Evolutionary conservation across 2,797 vertebrate species (phyloP).

Genomic region (Lutjanus argentimaculatus): DNA sequence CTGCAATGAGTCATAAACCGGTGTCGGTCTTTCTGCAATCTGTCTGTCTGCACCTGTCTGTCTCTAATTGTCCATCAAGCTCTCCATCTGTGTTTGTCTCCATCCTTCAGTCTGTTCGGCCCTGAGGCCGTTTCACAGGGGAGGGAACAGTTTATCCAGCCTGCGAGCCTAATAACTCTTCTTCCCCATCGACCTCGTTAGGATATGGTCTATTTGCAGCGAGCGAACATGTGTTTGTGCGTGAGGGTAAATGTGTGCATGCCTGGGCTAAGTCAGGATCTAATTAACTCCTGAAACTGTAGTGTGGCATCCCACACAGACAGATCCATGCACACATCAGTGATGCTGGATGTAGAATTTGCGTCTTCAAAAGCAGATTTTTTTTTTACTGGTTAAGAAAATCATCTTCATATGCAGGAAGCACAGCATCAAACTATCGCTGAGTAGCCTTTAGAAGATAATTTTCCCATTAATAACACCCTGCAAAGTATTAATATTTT

Average conservation of each 20-base stretch:
- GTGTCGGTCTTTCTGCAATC: slow-evolving; percentile 24
- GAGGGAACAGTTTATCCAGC: slow-evolving; percentile 61
- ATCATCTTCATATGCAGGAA: slow-evolving; percentile 15
- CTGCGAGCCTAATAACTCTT: slow-evolving; percentile 68
- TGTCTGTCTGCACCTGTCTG: slow-evolving; percentile 46
- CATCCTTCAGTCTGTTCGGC: slow-evolving; percentile 42
- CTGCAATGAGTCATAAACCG: slow-evolving; percentile 33
- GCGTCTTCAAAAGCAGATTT: slow-evolving; percentile 34
- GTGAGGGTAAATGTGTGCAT: slow-evolving; percentile 45
- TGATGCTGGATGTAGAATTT: slow-evolving; percentile 20
- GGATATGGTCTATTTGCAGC: slow-evolving; percentile 60
- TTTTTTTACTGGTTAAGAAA: background rate
- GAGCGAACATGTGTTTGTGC: slow-evolving; percentile 56
- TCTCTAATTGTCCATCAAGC: slow-evolving; percentile 65
- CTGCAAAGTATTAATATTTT: slow-evolving; percentile 55
- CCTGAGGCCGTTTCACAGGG: slow-evolving; percentile 59
- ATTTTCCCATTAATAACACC: slow-evolving; percentile 58
- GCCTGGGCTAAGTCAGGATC: slow-evolving; percentile 58
- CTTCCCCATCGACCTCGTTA: slow-evolving; percentile 71
- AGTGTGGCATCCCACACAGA: slow-evolving; percentile 27
- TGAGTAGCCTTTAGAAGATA: slow-evolving; percentile 47
- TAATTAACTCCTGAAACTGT: slow-evolving; percentile 67
- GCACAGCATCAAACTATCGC: slow-evolving; percentile 26
- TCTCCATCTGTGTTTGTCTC: slow-evolving; percentile 64
- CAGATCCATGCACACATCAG: slow-evolving; percentile 13